Evolutionary conservation across 1,140 invertebrate genomes (phyloP).

Genomic region (Oedothorax gibbosus): DNA sequence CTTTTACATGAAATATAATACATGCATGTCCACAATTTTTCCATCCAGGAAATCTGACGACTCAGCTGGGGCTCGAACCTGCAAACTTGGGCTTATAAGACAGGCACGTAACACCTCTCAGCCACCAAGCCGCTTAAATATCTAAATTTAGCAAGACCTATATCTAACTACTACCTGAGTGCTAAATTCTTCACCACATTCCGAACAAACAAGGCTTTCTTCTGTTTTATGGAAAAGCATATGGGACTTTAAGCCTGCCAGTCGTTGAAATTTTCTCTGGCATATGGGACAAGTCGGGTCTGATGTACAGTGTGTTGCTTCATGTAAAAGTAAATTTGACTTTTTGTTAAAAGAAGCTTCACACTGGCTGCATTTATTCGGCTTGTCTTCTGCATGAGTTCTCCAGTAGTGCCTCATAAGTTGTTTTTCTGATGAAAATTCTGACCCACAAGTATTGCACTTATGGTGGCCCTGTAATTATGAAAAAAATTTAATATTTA

Average conservation of each 20-base stretch:
- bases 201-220: conserved; percentile 77
- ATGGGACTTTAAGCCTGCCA: conserved; percentile 80
- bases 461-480: conserved; percentile 69
- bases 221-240: conserved; percentile 78
- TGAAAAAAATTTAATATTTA: neutral
- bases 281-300: conserved; percentile 76
- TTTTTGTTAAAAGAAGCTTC: conserved; percentile 76
- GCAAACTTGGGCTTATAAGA: too few species aligned
- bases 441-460: conserved; percentile 73
- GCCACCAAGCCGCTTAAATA: too few species aligned
- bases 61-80: too few species aligned
- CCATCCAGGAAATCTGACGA: too few species aligned
- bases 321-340: conserved; percentile 75
- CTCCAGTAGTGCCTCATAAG: conserved; percentile 72
- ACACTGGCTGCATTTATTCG: conserved; percentile 75
- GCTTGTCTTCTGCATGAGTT: conserved; percentile 75
- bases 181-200: conserved; percentile 78
- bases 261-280: conserved; percentile 75
- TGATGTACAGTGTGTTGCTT: conserved; percentile 74
- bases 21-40: too few species aligned
- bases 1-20: too few species aligned
- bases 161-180: conserved; percentile 71
- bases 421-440: conserved; percentile 72
- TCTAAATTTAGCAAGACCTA: too few species aligned
- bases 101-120: too few species aligned